Percentiles rank a stretch among this genome's conserved stretches.
Conservation (phyloP, 2,113 vertebrate genomes). For the Suncus etruscus region DNA sequence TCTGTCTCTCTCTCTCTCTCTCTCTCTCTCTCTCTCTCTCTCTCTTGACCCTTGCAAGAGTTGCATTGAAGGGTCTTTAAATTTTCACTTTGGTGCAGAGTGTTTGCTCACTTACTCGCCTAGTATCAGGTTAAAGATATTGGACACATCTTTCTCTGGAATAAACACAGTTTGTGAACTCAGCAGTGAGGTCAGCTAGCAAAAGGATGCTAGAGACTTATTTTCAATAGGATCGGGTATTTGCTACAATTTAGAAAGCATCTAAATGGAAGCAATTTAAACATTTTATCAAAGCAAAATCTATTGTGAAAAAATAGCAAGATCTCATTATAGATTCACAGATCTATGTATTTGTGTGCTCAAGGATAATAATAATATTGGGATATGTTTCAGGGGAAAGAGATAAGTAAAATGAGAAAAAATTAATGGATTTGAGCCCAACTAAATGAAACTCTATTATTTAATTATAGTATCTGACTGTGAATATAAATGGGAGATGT, state of each 20-base stretch:
- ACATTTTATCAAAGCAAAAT: conserved; percentile 83
- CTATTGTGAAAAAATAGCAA: conserved; percentile 63
- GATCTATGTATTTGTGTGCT: conserved; percentile 79
- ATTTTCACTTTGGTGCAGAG: conserved; percentile 58
- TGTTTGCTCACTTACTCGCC: conserved; percentile 56
- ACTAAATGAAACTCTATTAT: conserved; percentile 79
- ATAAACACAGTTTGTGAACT: conserved; percentile 67
- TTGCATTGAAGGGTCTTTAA: conserved; percentile 78
- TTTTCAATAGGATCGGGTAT: conserved; percentile 70
- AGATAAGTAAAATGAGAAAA: conserved; percentile 70
- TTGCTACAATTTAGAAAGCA: conserved; percentile 82
- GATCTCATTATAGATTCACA: conserved; percentile 79
- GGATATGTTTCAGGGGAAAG: conserved; percentile 73
- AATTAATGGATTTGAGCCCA: conserved; percentile 74
- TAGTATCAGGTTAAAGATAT: conserved; percentile 68
- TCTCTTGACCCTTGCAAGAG: conserved; percentile 76
- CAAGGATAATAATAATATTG: conserved; percentile 77
- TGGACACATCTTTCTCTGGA: conserved; percentile 74
- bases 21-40: conserved; percentile 66
- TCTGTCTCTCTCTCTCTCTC: neutral
- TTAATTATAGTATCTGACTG: conserved; percentile 77
- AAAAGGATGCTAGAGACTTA: conserved; percentile 81
- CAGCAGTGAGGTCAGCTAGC: conserved; percentile 81
- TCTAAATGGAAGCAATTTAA: conserved; percentile 85
- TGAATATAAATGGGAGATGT: conserved; percentile 71